Percentiles rank a stretch among this genome's conserved stretches.
Evolutionary conservation across 2,888 invertebrate genomes (phyloP).

Genomic region (Cantharis flavilabris): DNA sequence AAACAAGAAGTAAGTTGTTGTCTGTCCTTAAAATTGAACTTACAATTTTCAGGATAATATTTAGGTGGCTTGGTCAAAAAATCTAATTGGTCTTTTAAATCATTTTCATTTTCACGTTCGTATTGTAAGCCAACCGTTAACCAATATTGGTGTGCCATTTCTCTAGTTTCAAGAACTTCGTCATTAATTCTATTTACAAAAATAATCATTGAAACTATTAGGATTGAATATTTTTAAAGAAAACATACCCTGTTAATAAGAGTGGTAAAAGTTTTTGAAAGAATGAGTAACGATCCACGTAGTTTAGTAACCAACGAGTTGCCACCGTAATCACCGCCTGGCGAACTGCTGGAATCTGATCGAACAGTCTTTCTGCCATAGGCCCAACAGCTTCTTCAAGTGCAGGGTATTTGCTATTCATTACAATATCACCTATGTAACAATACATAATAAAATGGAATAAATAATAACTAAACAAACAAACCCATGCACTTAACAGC

Average conservation of each 20-base stretch:
- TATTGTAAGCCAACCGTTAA: constrained; percentile 75
- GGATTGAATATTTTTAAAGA: not conserved
- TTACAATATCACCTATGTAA: constrained; percentile 61
- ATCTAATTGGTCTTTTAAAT: constrained; percentile 82
- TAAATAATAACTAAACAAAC: constrained; percentile 18
- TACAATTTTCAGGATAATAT: constrained; percentile 75
- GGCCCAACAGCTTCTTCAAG: constrained; percentile 72
- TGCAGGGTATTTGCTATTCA: constrained; percentile 58
- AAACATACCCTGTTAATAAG: constrained; percentile 73
- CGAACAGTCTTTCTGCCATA: constrained; percentile 87
- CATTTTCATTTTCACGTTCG: constrained; percentile 84
- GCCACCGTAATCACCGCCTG: constrained; percentile 76
- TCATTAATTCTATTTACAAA: constrained; percentile 69
- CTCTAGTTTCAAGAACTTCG: constrained; percentile 73
- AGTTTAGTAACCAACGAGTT: constrained; percentile 75
- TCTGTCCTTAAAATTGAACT: constrained; percentile 15
- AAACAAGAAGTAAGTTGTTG: constrained; percentile 7
- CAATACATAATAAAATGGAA: not conserved
- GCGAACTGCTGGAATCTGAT: constrained; percentile 79
- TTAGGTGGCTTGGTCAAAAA: constrained; percentile 67
- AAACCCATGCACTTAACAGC: constrained; percentile 75
- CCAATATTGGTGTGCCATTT: constrained; percentile 70
- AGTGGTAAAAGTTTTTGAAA: constrained; percentile 86
- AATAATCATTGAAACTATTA: not conserved
- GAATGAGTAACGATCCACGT: constrained; percentile 87